A percentile compares a stretch with the other conserved stretches of the same genome.
phyloP scores from a whole-genome alignment of 2,113 vertebrate species.

The Piliocolobus tephrosceles region DNA sequence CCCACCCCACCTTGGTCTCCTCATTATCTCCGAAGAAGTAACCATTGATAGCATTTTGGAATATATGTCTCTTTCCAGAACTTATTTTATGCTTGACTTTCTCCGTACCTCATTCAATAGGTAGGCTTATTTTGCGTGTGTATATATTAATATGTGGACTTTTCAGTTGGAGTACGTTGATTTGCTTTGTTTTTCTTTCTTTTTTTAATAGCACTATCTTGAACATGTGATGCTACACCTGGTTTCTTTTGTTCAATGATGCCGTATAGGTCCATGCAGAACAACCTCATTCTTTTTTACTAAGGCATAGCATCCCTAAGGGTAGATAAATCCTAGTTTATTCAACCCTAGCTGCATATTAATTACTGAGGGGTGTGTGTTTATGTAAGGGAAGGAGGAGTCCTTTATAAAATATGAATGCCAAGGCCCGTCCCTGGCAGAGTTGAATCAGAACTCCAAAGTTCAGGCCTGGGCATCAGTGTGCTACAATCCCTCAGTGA shows the following conservation, averaged over 20 bases:
- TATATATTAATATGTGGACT: not conserved
- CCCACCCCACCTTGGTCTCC: not conserved
- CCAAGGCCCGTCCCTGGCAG: not conserved
- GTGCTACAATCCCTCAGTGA: not conserved
- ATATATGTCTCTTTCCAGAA: not conserved
- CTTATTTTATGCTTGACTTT: not conserved
- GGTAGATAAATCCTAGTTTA: not conserved
- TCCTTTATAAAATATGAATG: not conserved
- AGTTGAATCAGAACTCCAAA: not conserved
- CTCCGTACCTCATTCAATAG: not conserved
- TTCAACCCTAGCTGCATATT: not conserved
- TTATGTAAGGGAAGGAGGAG: fast-evolving
- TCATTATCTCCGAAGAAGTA: not conserved
- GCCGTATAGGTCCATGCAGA: not conserved
- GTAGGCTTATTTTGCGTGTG: not conserved
- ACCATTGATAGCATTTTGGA: too few species aligned
- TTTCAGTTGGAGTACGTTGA: not conserved
- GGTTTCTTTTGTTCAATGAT: not conserved
- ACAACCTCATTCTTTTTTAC: not conserved
- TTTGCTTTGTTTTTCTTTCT: not conserved
- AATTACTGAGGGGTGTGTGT: not conserved
- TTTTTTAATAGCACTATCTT: not conserved
- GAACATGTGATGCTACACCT: not conserved
- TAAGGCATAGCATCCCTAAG: not conserved
- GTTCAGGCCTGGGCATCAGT: not conserved